These are phyloP conservation scores for Eurystomus gularis DNA, from an alignment of 2,113 vertebrate genomes.

Conservation along the genomic window DNA sequence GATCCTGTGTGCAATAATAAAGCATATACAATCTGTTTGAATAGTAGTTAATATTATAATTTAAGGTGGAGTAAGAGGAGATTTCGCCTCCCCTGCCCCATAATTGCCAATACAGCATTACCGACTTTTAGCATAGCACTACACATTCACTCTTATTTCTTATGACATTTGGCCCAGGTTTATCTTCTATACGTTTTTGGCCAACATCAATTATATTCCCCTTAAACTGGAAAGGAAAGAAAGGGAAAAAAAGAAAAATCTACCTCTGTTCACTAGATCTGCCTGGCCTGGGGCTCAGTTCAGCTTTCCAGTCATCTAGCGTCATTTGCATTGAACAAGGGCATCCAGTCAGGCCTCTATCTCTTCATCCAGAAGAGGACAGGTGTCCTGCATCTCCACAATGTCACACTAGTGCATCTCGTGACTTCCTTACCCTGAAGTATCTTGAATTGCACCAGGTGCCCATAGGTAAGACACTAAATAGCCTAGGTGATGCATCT, in stretches of 20 bases:
- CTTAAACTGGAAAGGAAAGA: background rate
- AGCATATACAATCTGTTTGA: background rate
- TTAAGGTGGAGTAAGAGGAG: background rate
- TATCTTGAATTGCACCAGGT: background rate
- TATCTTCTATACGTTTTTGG: background rate
- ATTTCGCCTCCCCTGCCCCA: accelerated
- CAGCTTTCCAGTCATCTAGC: background rate
- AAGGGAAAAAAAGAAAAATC: background rate
- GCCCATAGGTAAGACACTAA: background rate
- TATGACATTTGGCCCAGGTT: background rate
- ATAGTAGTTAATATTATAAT: background rate
- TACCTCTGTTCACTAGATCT: background rate
- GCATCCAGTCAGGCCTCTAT: background rate
- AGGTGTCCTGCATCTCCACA: background rate
- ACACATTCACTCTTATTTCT: background rate
- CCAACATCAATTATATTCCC: background rate
- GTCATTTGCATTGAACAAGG: background rate
- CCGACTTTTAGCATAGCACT: background rate
- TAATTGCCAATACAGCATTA: background rate
- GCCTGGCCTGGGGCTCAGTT: accelerated
- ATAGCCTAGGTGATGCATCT: background rate
- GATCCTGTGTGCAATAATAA: background rate
- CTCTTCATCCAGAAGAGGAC: background rate
- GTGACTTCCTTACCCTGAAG: background rate
- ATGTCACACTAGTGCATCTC: background rate